Percentiles rank a stretch among this genome's conserved stretches.
Conservation (phyloP, 2,113 vertebrate genomes). For the Canis aureus region DNA sequence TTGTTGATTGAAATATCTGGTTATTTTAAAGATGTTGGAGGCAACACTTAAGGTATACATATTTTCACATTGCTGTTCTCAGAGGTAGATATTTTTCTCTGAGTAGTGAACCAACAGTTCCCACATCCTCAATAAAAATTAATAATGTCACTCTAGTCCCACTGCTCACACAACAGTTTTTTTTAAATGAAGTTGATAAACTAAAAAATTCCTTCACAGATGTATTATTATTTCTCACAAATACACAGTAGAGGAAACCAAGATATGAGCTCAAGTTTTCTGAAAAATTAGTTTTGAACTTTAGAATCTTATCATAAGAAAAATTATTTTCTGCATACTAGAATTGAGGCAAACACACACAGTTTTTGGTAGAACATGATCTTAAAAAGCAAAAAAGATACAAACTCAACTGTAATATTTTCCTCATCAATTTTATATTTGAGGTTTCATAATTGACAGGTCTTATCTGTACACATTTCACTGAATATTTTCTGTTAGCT, state of each 20-base stretch:
- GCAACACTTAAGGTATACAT: neutral
- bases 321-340: neutral
- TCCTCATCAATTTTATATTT: neutral
- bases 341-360: neutral
- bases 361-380: neutral
- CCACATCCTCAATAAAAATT: neutral
- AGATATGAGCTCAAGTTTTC: neutral
- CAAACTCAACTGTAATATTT: neutral
- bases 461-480: neutral
- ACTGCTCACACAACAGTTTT: neutral
- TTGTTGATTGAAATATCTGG: neutral
- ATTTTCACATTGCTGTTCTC: neutral
- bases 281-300: neutral
- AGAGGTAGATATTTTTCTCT: neutral
- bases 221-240: neutral
- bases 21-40: constrained; percentile 23
- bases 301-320: neutral
- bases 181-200: neutral
- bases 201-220: neutral
- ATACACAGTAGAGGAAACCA: neutral
- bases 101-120: neutral
- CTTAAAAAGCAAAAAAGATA: neutral
- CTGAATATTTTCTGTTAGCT: neutral
- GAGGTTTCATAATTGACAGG: neutral
- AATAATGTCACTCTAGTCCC: neutral